phyloP scores from a whole-genome alignment of 2,113 vertebrate species.

The Porphyrio hochstetteri region DNA sequence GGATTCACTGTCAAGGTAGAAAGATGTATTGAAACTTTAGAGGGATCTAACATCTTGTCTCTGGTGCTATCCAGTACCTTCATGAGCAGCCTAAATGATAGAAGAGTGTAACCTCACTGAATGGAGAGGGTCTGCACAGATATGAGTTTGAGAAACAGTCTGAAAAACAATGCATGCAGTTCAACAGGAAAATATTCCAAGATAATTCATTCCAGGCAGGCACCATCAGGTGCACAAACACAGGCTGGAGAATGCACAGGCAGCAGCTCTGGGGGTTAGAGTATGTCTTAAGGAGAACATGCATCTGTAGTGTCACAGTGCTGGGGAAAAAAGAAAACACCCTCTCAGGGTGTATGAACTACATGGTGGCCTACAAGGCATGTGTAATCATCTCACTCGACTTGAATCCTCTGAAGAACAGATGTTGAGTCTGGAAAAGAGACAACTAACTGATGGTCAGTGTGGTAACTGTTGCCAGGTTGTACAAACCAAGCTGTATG shows the following conservation, averaged over 20 bases:
- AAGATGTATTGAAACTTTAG: not conserved
- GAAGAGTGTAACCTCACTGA: not conserved
- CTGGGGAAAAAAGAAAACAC: not conserved
- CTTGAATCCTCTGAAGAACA: not conserved
- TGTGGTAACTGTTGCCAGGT: not conserved
- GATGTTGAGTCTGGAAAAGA: not conserved
- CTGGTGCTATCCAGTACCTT: not conserved
- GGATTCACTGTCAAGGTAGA: not conserved
- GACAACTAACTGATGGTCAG: not conserved
- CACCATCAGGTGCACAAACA: not conserved
- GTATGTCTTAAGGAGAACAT: not conserved
- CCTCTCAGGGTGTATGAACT: not conserved
- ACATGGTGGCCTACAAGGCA: not conserved
- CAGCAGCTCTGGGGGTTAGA: not conserved
- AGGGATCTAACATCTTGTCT: not conserved
- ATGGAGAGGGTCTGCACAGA: not conserved
- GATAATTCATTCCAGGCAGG: not conserved
- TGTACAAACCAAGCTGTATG: not conserved
- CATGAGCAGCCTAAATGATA: not conserved
- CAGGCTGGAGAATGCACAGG: not conserved
- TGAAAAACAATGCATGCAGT: not conserved
- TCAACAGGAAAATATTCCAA: not conserved
- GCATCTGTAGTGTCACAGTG: not conserved
- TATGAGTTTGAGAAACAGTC: not conserved
- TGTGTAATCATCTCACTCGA: not conserved